These are phyloP conservation scores for Crocuta crocuta DNA, from an alignment of 2,113 vertebrate genomes.

Conservation along the genomic window DNA sequence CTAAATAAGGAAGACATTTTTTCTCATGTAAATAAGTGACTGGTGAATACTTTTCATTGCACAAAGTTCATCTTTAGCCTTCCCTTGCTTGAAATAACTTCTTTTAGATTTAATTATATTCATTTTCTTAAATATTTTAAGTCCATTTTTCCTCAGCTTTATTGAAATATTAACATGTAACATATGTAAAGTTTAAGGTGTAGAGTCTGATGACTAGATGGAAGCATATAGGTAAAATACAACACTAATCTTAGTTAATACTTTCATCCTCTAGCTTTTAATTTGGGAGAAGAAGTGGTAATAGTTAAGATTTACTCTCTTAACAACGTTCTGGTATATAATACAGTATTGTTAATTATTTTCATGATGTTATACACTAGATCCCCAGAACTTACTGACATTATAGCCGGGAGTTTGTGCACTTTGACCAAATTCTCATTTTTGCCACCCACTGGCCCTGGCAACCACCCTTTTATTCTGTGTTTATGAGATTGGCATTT, in stretches of 20 bases:
- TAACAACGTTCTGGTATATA: background rate
- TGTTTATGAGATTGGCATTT: background rate
- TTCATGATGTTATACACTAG: background rate
- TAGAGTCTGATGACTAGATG: background rate
- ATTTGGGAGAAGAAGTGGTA: background rate
- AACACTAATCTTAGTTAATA: background rate
- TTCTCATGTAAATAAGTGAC: slow-evolving; percentile 80
- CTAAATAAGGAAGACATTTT: slow-evolving; percentile 73
- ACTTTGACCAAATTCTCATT: background rate
- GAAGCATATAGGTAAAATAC: background rate
- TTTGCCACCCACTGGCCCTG: background rate
- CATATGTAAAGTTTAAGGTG: background rate
- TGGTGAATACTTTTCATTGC: slow-evolving; percentile 41
- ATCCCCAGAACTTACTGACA: background rate
- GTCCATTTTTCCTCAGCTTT: background rate
- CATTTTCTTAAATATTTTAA: slow-evolving; percentile 66
- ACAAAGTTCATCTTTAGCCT: slow-evolving; percentile 48
- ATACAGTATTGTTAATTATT: background rate
- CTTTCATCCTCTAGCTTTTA: background rate
- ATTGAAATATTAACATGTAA: background rate
- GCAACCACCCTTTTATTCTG: background rate
- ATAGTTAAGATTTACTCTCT: background rate
- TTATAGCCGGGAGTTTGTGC: background rate
- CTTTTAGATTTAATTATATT: slow-evolving; percentile 20
- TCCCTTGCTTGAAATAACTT: slow-evolving; percentile 61